phyloP scores from a whole-genome alignment of 2,797 vertebrate genomes.

The Silurus aristotelis region DNA sequence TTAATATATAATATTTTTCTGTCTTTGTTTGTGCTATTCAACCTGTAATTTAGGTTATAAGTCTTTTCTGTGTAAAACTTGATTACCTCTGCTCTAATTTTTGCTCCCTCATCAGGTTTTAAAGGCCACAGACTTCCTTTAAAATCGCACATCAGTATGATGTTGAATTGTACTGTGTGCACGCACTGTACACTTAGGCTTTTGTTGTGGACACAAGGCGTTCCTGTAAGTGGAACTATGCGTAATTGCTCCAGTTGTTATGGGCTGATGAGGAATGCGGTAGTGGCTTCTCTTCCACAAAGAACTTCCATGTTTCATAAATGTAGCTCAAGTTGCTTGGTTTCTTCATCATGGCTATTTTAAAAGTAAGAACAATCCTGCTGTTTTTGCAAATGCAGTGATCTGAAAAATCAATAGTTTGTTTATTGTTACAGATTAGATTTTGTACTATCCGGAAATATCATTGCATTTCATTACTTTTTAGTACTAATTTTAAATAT shows the following conservation, averaged over 20 bases:
- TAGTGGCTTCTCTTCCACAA: constrained; percentile 30
- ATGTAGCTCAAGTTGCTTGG: constrained; percentile 35
- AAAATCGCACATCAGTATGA: constrained; percentile 1
- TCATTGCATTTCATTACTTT: neutral
- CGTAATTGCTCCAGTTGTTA: constrained; percentile 49
- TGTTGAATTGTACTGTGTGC: constrained; percentile 10
- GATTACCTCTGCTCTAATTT: constrained; percentile 10
- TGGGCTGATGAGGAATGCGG: constrained; percentile 42
- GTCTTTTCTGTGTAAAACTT: constrained; percentile 53
- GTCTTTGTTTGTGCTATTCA: neutral
- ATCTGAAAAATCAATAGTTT: neutral
- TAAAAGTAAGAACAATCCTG: neutral
- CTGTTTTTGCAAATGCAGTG: constrained; percentile 13
- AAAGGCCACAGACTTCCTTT: neutral
- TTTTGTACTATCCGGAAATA: neutral
- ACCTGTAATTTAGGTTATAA: neutral
- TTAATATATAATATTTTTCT: neutral
- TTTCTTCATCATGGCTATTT: neutral
- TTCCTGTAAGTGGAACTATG: constrained; percentile 13
- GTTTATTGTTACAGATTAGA: neutral
- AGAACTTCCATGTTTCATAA: constrained; percentile 23
- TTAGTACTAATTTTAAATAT: neutral
- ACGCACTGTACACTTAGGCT: neutral
- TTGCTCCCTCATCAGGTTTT: neutral
- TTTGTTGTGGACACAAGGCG: neutral